Conservation (phyloP, 2,888 invertebrate species). For the Drosophila leonis region DNA sequence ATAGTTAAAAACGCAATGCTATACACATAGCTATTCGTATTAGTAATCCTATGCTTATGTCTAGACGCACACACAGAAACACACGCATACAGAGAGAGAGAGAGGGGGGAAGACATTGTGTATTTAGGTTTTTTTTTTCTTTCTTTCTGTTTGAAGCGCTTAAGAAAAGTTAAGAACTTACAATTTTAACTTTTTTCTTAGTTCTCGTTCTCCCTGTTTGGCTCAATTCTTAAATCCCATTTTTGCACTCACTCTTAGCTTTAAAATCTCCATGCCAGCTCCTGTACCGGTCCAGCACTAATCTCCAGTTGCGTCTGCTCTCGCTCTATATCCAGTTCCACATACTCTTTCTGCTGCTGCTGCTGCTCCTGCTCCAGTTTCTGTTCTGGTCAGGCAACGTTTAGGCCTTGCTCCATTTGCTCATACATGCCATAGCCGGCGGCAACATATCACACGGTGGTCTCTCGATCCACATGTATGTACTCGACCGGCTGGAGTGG, state of each 20-base stretch:
- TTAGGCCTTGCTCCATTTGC: slow-evolving; percentile 62
- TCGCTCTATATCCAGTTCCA: not conserved
- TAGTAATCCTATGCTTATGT: slow-evolving; percentile 27
- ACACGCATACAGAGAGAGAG: slow-evolving; percentile 9
- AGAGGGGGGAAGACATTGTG: no score
- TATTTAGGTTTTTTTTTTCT: slow-evolving; percentile 9
- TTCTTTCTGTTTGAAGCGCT: slow-evolving; percentile 57
- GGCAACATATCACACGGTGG: slow-evolving; percentile 91
- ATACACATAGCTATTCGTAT: slow-evolving; percentile 46
- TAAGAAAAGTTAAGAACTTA: slow-evolving; percentile 73
- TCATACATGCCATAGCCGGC: slow-evolving; percentile 72
- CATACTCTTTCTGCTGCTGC: slow-evolving; percentile 10
- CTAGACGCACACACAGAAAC: slow-evolving; percentile 45
- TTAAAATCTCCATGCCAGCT: slow-evolving; percentile 72
- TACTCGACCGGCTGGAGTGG: slow-evolving; percentile 95
- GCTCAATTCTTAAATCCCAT: slow-evolving; percentile 29
- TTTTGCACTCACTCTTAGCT: slow-evolving; percentile 35
- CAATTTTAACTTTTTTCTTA: slow-evolving; percentile 45
- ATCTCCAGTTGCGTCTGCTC: slow-evolving; percentile 24
- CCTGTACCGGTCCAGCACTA: slow-evolving; percentile 49
- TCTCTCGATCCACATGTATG: slow-evolving; percentile 96
- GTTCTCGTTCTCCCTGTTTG: slow-evolving; percentile 51
- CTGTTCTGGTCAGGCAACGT: slow-evolving; percentile 57
- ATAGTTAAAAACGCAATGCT: slow-evolving; percentile 30
- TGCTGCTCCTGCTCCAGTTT: slow-evolving; percentile 18